Conservation (phyloP, 1,140 invertebrate genomes). For the Trinorchestia longiramus region DNA sequence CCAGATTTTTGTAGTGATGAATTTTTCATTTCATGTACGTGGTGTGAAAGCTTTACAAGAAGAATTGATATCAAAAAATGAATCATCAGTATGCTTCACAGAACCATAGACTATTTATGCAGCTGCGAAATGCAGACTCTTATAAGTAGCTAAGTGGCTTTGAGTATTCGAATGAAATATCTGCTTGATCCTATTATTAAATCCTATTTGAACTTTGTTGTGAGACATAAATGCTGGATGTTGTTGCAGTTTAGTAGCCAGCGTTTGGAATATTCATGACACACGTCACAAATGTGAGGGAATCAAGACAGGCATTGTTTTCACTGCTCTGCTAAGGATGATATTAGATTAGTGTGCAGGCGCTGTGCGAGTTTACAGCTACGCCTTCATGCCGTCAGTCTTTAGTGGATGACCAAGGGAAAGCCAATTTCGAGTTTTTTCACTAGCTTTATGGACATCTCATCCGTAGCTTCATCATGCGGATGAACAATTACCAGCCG, state of each 20-base stretch:
- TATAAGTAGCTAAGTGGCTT: neutral
- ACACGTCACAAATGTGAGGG: neutral
- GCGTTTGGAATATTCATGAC: neutral
- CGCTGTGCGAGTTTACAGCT: slow-evolving; percentile 1
- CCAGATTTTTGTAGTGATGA: too few relatives aligned
- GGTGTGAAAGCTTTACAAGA: too few relatives aligned
- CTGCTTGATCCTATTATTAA: neutral
- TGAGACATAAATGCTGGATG: neutral
- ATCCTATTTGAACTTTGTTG: neutral
- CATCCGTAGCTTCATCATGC: slow-evolving; percentile 37
- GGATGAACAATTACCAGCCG: slow-evolving; percentile 38
- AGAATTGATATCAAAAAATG: too few relatives aligned
- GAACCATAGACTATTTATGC: too few relatives aligned
- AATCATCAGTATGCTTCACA: too few relatives aligned
- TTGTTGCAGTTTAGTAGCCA: neutral
- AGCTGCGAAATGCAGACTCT: neutral
- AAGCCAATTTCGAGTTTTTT: slow-evolving; percentile 31
- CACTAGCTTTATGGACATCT: slow-evolving; percentile 15
- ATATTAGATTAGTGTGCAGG: neutral
- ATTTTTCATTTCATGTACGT: too few relatives aligned
- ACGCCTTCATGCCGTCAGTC: neutral
- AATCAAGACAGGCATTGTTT: neutral
- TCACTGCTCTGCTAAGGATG: neutral
- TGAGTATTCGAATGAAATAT: neutral
- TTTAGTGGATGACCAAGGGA: slow-evolving; percentile 31